These are phyloP conservation scores for Proales similis DNA, from an alignment of 1,140 invertebrate genomes.

Conservation along the genomic window DNA sequence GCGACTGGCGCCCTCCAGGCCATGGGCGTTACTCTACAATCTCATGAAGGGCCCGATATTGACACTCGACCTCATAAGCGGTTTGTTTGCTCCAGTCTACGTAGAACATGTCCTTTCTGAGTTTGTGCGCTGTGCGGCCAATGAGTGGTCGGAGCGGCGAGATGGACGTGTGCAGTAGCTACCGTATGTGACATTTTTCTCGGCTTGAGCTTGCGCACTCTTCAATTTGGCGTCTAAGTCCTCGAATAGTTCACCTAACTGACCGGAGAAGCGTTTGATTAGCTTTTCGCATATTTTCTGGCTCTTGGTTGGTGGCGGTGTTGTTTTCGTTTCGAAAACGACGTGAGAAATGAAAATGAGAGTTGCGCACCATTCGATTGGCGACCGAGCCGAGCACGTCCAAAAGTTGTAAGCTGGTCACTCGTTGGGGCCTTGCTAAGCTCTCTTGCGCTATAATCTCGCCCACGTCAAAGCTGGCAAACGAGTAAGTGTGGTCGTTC, in stretches of 20 bases:
- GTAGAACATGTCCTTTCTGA: constrained; percentile 23
- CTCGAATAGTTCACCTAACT: constrained; percentile 32
- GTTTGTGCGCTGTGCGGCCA: constrained; percentile 22
- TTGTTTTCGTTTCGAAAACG: too few relatives aligned
- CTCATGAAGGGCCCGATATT: constrained; percentile 25
- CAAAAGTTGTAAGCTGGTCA: constrained; percentile 18
- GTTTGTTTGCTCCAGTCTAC: constrained; percentile 26
- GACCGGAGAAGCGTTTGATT: not conserved
- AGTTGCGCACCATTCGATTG: constrained; percentile 21
- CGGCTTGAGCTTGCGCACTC: constrained; percentile 29
- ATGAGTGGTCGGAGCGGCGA: not conserved
- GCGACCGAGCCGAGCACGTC: constrained; percentile 3
- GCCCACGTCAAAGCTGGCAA: constrained; percentile 31
- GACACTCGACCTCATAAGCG: constrained; percentile 15
- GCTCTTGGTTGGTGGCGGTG: too few relatives aligned
- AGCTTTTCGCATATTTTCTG: not conserved
- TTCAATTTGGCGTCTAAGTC: constrained; percentile 14
- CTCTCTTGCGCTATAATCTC: constrained; percentile 14
- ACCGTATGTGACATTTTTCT: constrained; percentile 27
- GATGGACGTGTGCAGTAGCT: not conserved
- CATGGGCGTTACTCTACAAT: constrained; percentile 35
- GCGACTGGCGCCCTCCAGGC: too few relatives aligned
- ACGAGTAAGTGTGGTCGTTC: not conserved
- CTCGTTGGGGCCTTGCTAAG: not conserved
- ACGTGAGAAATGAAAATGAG: not conserved